These are phyloP conservation scores for Etia nguti DNA, from an alignment of 2,113 vertebrate species.

Conservation along the genomic window DNA sequence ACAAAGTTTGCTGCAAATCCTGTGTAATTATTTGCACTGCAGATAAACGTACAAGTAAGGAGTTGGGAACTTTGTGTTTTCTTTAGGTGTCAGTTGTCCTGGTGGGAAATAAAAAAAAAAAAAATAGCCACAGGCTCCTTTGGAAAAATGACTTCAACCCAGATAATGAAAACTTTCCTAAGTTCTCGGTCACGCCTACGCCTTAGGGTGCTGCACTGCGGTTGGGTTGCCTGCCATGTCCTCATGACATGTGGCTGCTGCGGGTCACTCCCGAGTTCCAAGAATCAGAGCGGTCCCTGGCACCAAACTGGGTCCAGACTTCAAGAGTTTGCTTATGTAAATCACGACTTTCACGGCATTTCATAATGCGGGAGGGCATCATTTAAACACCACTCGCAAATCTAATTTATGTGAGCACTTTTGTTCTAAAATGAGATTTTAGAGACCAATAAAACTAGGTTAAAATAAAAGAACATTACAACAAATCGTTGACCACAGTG, in stretches of 20 bases:
- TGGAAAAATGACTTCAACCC: slow-evolving; percentile 25
- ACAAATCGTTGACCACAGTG: not conserved
- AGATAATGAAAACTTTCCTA: slow-evolving; percentile 37
- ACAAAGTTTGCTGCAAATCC: not conserved
- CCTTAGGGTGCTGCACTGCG: slow-evolving; percentile 27
- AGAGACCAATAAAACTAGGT: slow-evolving; percentile 1
- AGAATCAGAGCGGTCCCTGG: not conserved
- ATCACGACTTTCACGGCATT: slow-evolving; percentile 11
- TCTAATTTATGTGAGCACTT: not conserved
- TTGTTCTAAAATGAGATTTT: slow-evolving; percentile 29
- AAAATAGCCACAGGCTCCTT: not conserved
- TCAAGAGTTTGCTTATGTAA: not conserved
- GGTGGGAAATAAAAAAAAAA: not conserved
- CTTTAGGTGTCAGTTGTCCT: slow-evolving; percentile 3
- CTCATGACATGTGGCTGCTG: slow-evolving; percentile 22
- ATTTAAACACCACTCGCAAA: not conserved
- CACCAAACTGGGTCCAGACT: not conserved
- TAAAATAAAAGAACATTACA: slow-evolving; percentile 21
- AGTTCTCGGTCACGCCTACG: slow-evolving; percentile 6
- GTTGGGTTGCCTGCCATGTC: slow-evolving; percentile 2
- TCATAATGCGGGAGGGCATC: slow-evolving; percentile 2
- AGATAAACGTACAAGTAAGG: not conserved
- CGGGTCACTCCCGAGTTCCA: slow-evolving; percentile 14
- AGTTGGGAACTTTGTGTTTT: slow-evolving; percentile 16
- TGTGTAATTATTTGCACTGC: not conserved